Conservation (phyloP, 1,140 invertebrate species). For the Drosophila sucinea region DNA sequence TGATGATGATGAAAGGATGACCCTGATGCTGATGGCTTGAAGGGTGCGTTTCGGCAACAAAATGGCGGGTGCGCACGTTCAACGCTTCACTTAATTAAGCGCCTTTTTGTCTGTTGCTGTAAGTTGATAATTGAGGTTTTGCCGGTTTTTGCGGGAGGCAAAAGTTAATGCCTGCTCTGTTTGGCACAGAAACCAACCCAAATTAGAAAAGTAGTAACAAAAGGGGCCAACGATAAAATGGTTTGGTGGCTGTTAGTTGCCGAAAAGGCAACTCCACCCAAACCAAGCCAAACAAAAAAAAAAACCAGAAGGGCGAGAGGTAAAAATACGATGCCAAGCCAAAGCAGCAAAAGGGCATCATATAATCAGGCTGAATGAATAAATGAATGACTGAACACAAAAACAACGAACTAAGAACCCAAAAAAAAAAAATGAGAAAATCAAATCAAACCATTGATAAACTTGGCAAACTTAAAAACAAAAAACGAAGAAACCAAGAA, state of each 20-base stretch:
- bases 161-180: constrained; percentile 62
- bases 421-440: constrained; percentile 1
- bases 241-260: background rate
- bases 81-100: constrained; percentile 74
- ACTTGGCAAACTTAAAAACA: constrained; percentile 4
- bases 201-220: constrained; percentile 55
- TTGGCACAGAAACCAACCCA: constrained; percentile 29
- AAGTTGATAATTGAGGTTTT: constrained; percentile 77
- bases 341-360: constrained; percentile 8
- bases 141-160: constrained; percentile 60
- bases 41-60: constrained; percentile 32
- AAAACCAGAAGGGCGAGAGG: constrained; percentile 27
- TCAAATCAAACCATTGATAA: constrained; percentile 12
- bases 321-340: constrained; percentile 18
- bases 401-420: background rate
- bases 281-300: background rate
- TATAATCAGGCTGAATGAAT: constrained; percentile 10
- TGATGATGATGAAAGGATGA: background rate
- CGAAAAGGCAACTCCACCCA: no score
- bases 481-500: background rate
- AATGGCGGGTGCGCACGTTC: constrained; percentile 64
- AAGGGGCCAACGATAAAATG: constrained; percentile 26
- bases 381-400: constrained; percentile 7
- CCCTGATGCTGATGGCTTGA: background rate
- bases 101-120: constrained; percentile 69